These are phyloP conservation scores for Ceratothoa steindachneri DNA, from an alignment of 2,888 invertebrate species.

Conservation along the genomic window DNA sequence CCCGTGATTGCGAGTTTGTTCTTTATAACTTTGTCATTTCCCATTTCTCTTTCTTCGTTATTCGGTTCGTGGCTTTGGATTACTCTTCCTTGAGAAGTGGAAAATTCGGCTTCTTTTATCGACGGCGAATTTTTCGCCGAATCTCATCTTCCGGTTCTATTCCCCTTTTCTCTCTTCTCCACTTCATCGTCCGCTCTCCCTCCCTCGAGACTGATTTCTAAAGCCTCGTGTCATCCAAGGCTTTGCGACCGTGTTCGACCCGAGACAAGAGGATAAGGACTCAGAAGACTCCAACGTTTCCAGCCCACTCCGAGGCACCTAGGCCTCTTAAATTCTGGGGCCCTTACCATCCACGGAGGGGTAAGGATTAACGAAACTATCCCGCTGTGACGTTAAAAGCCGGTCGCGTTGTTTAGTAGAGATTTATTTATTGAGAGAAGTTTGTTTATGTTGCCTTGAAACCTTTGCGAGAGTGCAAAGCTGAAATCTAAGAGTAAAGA, in stretches of 20 bases:
- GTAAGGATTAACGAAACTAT: too few species aligned
- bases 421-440: too few species aligned
- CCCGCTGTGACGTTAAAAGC: too few species aligned
- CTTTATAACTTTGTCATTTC: not conserved
- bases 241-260: slow-evolving; percentile 5
- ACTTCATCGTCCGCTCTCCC: not conserved
- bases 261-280: not conserved
- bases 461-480: too few species aligned
- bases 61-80: not conserved
- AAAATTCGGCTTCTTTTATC: not conserved
- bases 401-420: too few species aligned
- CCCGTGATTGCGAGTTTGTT: too few species aligned
- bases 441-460: too few species aligned
- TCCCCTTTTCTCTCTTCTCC: not conserved
- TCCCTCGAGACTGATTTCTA: slow-evolving; percentile 1
- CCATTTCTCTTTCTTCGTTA: not conserved
- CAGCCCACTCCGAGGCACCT: not conserved
- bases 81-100: not conserved
- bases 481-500: too few species aligned
- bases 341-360: too few species aligned
- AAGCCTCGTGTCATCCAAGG: slow-evolving; percentile 6
- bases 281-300: not conserved
- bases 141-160: not conserved
- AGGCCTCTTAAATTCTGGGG: not conserved
- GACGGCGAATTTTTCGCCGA: not conserved